Evolutionary conservation across 2,888 invertebrate genomes (phyloP).

Genomic region (Pheosia tremula): DNA sequence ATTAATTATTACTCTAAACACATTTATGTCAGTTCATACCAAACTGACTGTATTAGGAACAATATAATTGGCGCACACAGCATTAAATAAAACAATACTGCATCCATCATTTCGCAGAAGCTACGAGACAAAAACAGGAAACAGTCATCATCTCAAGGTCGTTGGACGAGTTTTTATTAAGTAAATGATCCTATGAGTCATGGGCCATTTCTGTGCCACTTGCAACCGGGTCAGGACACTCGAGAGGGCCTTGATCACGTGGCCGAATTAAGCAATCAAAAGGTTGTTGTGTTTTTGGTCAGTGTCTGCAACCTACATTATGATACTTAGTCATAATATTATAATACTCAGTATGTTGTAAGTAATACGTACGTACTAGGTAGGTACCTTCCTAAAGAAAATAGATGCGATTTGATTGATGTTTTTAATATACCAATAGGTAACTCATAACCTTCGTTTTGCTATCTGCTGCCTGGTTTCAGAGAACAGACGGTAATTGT

Average conservation of each 20-base stretch:
- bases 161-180: slow-evolving; percentile 58
- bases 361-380: no score
- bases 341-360: no score
- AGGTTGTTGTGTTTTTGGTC: not conserved
- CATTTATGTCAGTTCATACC: not conserved
- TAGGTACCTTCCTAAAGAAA: no score
- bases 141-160: slow-evolving; percentile 59
- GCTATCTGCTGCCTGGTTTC: no score
- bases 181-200: slow-evolving; percentile 67
- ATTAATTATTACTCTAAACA: no score
- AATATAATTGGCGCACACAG: not conserved
- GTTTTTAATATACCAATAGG: no score
- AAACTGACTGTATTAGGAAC: not conserved
- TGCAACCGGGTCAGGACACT: slow-evolving; percentile 50
- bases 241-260: slow-evolving; percentile 34
- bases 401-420: no score
- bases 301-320: not conserved
- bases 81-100: slow-evolving; percentile 4
- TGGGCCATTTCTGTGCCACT: slow-evolving; percentile 7
- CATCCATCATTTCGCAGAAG: not conserved
- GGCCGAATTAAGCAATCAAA: slow-evolving; percentile 11
- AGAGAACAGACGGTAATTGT: no score
- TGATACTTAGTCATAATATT: no score
- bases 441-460: no score
- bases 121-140: slow-evolving; percentile 52